Evolutionary conservation across 2,797 vertebrate species (phyloP).

Genomic region (Vultur gryphus): DNA sequence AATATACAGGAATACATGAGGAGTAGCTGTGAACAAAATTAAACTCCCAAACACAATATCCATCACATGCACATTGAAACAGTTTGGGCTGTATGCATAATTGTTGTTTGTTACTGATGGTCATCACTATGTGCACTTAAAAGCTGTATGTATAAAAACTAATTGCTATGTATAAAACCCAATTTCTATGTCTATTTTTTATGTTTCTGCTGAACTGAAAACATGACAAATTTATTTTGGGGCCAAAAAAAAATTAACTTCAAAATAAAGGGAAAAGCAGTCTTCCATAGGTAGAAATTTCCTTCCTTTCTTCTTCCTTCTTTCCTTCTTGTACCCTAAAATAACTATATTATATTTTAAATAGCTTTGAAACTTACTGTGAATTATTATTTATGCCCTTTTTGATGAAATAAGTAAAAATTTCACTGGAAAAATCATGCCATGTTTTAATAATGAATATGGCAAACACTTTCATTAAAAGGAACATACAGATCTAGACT

Average conservation of each 20-base stretch:
- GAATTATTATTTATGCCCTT: background rate
- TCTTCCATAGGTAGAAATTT: background rate
- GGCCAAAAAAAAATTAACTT: background rate
- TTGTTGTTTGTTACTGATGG: background rate
- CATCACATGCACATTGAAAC: background rate
- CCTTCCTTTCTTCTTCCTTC: background rate
- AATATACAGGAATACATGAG: background rate
- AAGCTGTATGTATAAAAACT: background rate
- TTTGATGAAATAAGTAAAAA: background rate
- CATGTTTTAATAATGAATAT: background rate
- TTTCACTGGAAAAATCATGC: background rate
- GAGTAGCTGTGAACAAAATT: background rate
- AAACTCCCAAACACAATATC: background rate
- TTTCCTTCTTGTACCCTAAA: background rate
- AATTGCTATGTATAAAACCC: background rate
- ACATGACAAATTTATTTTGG: background rate
- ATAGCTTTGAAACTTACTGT: background rate
- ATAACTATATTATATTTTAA: background rate
- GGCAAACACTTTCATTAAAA: background rate
- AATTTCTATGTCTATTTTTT: background rate
- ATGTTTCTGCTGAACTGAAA: background rate
- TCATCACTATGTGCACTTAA: background rate
- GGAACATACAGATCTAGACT: background rate
- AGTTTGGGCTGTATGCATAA: rapidly evolving
- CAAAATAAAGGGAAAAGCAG: background rate